These are phyloP conservation scores for Nettapus auritus DNA, from an alignment of 2,113 vertebrate genomes.

Conservation along the genomic window DNA sequence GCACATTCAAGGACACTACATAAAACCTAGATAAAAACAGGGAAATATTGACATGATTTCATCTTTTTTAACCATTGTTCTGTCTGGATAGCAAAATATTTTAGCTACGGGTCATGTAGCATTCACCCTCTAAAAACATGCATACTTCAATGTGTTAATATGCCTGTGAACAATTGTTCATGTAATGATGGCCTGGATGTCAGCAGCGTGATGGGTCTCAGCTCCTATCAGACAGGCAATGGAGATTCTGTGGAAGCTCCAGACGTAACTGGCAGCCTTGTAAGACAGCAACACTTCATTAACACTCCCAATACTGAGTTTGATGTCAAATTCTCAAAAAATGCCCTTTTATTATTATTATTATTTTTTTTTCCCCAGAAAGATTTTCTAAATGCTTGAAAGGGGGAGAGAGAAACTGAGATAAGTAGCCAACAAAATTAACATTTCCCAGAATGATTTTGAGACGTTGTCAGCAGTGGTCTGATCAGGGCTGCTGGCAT, in stretches of 20 bases:
- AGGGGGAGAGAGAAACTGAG: neutral
- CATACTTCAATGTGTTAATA: neutral
- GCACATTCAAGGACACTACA: neutral
- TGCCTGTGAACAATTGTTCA: neutral
- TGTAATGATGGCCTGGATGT: neutral
- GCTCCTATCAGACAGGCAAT: neutral
- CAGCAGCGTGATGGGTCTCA: accelerated
- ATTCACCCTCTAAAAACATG: neutral
- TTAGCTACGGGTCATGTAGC: neutral
- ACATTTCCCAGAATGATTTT: neutral
- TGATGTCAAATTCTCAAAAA: neutral
- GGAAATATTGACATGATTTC: neutral
- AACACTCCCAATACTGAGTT: neutral
- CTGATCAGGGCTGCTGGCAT: neutral
- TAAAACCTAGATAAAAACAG: neutral
- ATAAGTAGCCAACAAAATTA: neutral
- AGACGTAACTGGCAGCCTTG: neutral
- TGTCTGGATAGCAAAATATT: neutral
- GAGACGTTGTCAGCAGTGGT: neutral
- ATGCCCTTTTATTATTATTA: no score
- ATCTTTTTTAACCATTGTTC: neutral
- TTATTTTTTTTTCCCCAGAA: neutral
- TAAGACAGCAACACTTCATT: neutral
- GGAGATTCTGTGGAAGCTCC: neutral
- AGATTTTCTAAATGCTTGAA: neutral